phyloP scores from a whole-genome alignment of 1,140 invertebrate species.

The Araneus ventricosus region DNA sequence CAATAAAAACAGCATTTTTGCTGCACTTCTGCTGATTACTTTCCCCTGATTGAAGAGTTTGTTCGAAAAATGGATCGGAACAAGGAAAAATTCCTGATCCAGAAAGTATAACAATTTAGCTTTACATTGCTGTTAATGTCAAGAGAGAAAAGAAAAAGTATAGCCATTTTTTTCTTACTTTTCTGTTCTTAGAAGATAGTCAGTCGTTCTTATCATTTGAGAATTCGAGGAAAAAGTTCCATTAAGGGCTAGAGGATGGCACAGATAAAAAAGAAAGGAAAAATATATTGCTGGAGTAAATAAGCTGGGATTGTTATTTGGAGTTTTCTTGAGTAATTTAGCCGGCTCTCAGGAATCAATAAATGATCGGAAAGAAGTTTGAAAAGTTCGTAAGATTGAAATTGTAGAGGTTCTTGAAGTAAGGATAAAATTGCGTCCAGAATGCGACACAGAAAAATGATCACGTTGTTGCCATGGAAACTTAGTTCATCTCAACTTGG shows the following conservation, averaged over 20 bases:
- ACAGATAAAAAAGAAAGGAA: not conserved
- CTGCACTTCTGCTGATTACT: slow-evolving; percentile 18
- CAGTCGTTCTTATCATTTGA: slow-evolving; percentile 1
- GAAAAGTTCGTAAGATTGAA: not conserved
- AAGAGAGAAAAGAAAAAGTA: not conserved
- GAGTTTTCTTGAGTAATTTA: not conserved
- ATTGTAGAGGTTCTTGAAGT: not conserved
- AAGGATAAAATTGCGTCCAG: not conserved
- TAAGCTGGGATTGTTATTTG: slow-evolving; percentile 26
- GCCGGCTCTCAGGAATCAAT: not conserved
- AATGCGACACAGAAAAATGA: not conserved
- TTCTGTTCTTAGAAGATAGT: not conserved
- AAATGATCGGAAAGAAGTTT: not conserved
- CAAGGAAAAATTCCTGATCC: not conserved
- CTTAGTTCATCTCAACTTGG: too few species aligned
- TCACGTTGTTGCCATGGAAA: not conserved
- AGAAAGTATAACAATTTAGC: slow-evolving; percentile 26
- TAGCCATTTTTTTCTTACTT: not conserved
- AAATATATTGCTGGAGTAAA: not conserved
- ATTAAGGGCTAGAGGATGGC: not conserved
- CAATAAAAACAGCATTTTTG: not conserved
- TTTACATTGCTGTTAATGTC: slow-evolving; percentile 7
- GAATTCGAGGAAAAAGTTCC: slow-evolving; percentile 2
- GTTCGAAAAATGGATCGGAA: not conserved
- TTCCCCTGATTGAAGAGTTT: slow-evolving; percentile 2